Evolutionary conservation across 2,888 invertebrate species (phyloP).

Genomic region (Peribatodes rhomboidaria): DNA sequence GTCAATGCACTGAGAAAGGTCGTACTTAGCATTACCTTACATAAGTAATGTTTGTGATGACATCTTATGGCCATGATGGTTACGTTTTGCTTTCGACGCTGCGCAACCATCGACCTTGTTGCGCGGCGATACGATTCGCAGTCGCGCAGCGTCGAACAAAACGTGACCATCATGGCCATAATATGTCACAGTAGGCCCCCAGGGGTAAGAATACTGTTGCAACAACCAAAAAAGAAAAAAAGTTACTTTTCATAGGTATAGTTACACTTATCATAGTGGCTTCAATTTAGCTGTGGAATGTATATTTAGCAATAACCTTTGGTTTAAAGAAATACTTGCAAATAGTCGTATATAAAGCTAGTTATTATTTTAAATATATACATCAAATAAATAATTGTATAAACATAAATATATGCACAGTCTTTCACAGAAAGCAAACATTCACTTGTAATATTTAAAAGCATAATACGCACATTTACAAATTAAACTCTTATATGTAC

Average conservation of each 20-base stretch:
- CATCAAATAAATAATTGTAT: constrained; percentile 12
- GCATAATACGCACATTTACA: constrained; percentile 13
- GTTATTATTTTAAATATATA: constrained; percentile 26
- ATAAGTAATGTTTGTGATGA: too few species aligned
- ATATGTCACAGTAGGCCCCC: too few species aligned
- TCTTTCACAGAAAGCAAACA: constrained; percentile 39
- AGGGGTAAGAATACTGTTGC: neutral
- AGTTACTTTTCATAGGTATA: neutral
- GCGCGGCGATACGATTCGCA: too few species aligned
- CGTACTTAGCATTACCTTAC: too few species aligned
- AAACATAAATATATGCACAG: constrained; percentile 18
- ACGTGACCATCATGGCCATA: too few species aligned
- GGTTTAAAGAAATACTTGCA: constrained; percentile 27
- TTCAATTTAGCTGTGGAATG: constrained; percentile 24
- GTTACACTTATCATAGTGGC: neutral
- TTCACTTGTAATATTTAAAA: constrained; percentile 32
- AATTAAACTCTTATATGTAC: constrained; percentile 7
- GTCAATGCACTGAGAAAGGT: too few species aligned
- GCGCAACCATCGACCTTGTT: too few species aligned
- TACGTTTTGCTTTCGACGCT: too few species aligned
- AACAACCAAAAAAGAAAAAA: neutral
- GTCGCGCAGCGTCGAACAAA: too few species aligned
- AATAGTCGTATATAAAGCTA: constrained; percentile 23
- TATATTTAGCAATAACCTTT: constrained; percentile 28
- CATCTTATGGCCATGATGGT: too few species aligned